phyloP scores from a whole-genome alignment of 1,140 invertebrate genomes.

The Eriosoma lanigerum region DNA sequence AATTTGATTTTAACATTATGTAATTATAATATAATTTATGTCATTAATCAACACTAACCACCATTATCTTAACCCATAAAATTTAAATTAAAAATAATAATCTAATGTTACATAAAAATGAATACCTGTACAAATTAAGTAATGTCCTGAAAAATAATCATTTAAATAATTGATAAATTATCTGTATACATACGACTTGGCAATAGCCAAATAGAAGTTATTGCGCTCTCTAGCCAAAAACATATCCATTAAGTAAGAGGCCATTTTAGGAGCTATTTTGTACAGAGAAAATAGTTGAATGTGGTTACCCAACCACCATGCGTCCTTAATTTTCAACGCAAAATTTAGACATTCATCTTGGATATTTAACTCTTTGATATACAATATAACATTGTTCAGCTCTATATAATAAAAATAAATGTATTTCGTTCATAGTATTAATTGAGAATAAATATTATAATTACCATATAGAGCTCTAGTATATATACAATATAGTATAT shows the following conservation, averaged over 20 bases:
- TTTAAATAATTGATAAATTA: slow-evolving; percentile 37
- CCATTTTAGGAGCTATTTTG: slow-evolving; percentile 84
- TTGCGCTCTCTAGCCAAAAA: slow-evolving; percentile 74
- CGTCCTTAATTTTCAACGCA: slow-evolving; percentile 34
- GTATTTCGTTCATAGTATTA: not conserved
- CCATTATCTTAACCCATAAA: not conserved
- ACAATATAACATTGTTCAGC: slow-evolving; percentile 4
- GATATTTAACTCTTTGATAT: slow-evolving; percentile 23
- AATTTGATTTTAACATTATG: too few species aligned
- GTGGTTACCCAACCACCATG: slow-evolving; percentile 42
- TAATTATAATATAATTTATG: not conserved
- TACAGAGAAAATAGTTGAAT: slow-evolving; percentile 65
- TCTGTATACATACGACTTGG: slow-evolving; percentile 43
- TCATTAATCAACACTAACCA: not conserved
- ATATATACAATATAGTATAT: slow-evolving; percentile 95
- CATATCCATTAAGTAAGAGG: slow-evolving; percentile 96
- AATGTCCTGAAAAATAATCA: slow-evolving; percentile 42
- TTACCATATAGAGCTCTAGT: slow-evolving; percentile 94
- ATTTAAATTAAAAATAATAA: not conserved
- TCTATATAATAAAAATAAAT: not conserved
- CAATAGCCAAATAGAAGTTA: slow-evolving; percentile 46
- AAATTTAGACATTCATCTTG: slow-evolving; percentile 13
- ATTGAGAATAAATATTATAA: not conserved
- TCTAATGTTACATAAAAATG: not conserved
- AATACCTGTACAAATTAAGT: slow-evolving; percentile 42